Conservation (phyloP, 2,113 vertebrate species). For the Callocephalon fimbriatum region DNA sequence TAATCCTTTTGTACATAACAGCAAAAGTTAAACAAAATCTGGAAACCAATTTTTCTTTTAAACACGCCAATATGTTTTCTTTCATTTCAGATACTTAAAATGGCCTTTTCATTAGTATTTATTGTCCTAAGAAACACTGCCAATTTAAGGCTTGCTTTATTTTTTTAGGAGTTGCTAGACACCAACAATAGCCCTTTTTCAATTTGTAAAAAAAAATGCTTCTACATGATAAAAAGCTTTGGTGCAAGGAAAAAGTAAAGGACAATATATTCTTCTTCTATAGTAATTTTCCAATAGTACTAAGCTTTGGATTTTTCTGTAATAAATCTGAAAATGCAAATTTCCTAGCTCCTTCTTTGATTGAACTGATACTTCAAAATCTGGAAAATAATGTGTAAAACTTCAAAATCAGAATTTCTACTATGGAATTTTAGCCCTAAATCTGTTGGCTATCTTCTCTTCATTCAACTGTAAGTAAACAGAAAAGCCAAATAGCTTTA, state of each 20-base stretch:
- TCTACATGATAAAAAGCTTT: not conserved
- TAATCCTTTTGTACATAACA: not conserved
- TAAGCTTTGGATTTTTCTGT: not conserved
- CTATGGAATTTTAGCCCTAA: not conserved
- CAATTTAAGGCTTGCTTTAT: not conserved
- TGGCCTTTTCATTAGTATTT: not conserved
- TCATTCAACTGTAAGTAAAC: not conserved
- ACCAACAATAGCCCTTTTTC: not conserved
- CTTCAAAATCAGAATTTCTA: not conserved
- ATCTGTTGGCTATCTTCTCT: not conserved
- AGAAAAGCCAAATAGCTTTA: not conserved
- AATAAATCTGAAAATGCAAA: not conserved
- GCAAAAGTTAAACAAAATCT: not conserved
- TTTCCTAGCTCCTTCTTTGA: not conserved
- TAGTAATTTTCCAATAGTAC: not conserved
- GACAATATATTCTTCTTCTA: not conserved
- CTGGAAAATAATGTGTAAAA: not conserved
- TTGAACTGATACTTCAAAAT: not conserved
- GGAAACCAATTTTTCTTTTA: not conserved
- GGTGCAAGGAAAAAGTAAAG: not conserved
- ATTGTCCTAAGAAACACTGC: not conserved
- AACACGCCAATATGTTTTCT: not conserved
- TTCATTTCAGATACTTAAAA: not conserved
- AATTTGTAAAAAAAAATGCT: not conserved
- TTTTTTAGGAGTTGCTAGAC: not conserved